Evolutionary conservation across 2,888 invertebrate species (phyloP).

Genomic region (Andrena haemorrhoa): DNA sequence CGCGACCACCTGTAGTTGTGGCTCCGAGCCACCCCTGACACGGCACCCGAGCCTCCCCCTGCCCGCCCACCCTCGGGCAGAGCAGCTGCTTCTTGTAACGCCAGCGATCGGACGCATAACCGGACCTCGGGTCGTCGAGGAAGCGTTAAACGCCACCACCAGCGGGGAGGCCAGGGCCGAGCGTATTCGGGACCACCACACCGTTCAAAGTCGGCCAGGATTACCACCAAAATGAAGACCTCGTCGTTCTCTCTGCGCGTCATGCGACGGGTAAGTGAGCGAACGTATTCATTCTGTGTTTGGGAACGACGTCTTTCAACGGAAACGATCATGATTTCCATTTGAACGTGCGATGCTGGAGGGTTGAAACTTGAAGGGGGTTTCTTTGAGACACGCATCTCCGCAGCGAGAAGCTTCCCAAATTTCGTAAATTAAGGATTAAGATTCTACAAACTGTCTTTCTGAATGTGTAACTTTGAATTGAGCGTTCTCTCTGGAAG

Average conservation of each 20-base stretch:
- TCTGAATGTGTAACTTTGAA: neutral
- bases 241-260: slow-evolving; percentile 92
- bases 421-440: no score
- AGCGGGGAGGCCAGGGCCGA: slow-evolving; percentile 30
- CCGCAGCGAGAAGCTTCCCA: no score
- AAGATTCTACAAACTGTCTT: no score
- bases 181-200: slow-evolving; percentile 24
- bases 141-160: slow-evolving; percentile 9
- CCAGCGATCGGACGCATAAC: slow-evolving; percentile 8
- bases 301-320: neutral
- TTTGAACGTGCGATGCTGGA: neutral
- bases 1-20: slow-evolving; percentile 83
- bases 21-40: slow-evolving; percentile 67
- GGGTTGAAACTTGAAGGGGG: neutral
- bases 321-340: slow-evolving; percentile 18
- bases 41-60: slow-evolving; percentile 40
- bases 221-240: slow-evolving; percentile 89
- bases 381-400: no score
- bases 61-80: neutral
- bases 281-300: neutral
- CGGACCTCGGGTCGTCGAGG: slow-evolving; percentile 10
- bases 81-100: slow-evolving; percentile 13
- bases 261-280: slow-evolving; percentile 91
- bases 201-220: slow-evolving; percentile 69
- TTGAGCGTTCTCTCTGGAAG: neutral